These are phyloP conservation scores for Drosophila teissieri DNA, from an alignment of 1,140 invertebrate species.

Conservation along the genomic window DNA sequence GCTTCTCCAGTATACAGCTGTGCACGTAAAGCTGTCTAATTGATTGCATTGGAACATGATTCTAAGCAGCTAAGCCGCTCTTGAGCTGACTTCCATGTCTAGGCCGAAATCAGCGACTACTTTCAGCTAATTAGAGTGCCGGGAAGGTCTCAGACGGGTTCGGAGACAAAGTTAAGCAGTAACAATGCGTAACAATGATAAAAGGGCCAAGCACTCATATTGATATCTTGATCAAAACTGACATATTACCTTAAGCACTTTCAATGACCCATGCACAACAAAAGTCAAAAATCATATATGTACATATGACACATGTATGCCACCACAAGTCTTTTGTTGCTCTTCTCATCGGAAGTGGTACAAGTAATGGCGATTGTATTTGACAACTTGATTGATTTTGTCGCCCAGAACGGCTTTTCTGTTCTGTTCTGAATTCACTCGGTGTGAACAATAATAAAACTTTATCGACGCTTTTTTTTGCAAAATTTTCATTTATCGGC, in stretches of 20 bases:
- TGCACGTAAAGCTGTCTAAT: slow-evolving; percentile 54
- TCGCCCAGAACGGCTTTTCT: slow-evolving; percentile 9
- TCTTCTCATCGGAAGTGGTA: slow-evolving; percentile 20
- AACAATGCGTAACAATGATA: too few relatives aligned
- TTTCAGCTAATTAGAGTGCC: slow-evolving; percentile 24
- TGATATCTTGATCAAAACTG: slow-evolving; percentile 22
- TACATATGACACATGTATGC: slow-evolving; percentile 21
- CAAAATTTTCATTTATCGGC: slow-evolving; percentile 3
- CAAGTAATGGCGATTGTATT: slow-evolving; percentile 43
- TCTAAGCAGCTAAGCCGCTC: slow-evolving; percentile 20
- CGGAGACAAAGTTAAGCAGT: background rate
- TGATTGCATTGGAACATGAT: slow-evolving; percentile 58
- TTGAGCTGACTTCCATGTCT: slow-evolving; percentile 31
- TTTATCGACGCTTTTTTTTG: background rate
- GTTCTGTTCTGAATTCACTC: slow-evolving; percentile 33
- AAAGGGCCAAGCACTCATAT: slow-evolving; percentile 13
- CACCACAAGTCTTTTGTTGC: slow-evolving; percentile 32
- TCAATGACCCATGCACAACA: slow-evolving; percentile 13
- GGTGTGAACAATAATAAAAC: background rate
- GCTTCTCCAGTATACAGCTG: slow-evolving; percentile 41
- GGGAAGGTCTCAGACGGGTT: slow-evolving; percentile 5
- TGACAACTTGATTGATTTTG: slow-evolving; percentile 46
- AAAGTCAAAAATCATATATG: slow-evolving; percentile 3
- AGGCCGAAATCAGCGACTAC: slow-evolving; percentile 2
- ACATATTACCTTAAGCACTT: slow-evolving; percentile 6